A percentile compares a stretch with the other conserved stretches of the same genome.
Evolutionary conservation across 2,888 invertebrate species (phyloP).

Genomic region (Mythimna vitellina): DNA sequence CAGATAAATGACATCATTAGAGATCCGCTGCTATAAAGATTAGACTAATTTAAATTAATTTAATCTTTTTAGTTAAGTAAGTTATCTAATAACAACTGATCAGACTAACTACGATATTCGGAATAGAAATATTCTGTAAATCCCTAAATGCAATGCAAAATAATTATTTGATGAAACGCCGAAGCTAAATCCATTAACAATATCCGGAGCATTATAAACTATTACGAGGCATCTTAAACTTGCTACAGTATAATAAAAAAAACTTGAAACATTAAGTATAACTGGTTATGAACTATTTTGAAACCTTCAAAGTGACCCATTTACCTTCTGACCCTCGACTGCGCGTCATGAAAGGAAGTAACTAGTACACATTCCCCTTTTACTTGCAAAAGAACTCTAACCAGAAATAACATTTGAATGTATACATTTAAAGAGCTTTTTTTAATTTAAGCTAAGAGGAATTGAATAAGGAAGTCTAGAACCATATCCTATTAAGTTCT

Average conservation of each 20-base stretch:
- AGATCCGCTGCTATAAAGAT: neutral
- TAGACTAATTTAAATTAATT: neutral
- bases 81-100: neutral
- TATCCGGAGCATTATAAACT: conserved; percentile 8
- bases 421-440: conserved; percentile 1
- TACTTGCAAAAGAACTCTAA: conserved; percentile 32
- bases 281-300: conserved; percentile 34
- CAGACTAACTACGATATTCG: neutral
- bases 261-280: conserved; percentile 26
- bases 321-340: conserved; percentile 48
- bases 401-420: conserved; percentile 30
- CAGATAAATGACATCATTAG: neutral
- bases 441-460: conserved; percentile 12
- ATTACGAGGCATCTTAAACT: neutral
- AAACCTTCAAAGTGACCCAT: conserved; percentile 53
- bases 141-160: neutral
- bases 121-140: neutral
- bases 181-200: conserved; percentile 8
- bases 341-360: conserved; percentile 46
- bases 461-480: neutral
- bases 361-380: conserved; percentile 47
- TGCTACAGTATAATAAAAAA: conserved; percentile 1
- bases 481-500: conserved; percentile 4
- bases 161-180: conserved; percentile 7
- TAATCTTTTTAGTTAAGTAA: neutral